Base-by-base conservation (phyloP, 2,888 invertebrate genomes). In the Callinectes sapidus region DNA sequence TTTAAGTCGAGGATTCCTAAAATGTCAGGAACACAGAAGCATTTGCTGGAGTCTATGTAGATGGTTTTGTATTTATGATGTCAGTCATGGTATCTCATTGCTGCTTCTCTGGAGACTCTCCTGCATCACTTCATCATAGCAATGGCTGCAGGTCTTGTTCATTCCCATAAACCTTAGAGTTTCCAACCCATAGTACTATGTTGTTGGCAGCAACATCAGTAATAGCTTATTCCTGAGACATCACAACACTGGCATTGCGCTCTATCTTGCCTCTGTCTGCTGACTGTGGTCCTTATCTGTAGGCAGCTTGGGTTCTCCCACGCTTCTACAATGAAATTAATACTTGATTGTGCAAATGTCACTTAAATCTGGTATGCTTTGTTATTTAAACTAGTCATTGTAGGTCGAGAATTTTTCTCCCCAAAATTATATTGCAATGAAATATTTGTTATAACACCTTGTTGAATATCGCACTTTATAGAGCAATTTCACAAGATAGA, bases 401-500 rank as follows among this genome's bases (percentile, higher is more conserved):
- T 87, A 87, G 23, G 23, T 42, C n/a, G 23, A 35, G 39, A 42
- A 87, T 8, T 35, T 42, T 87, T 87, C 23, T 35, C 48, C 39
- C n/a, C 23, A 32, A 42, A 42, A 35, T 87, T 87, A 35, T 87
- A 42, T 42, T 87, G 32, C 39, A n/a, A n/a, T 42, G 23, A 23
- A 35, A 42, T 87, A 87, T 87, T 87, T 42, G 39, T 87, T 42
- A 87, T 13, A 39, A 42, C 87, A 87, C 87, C 87, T 48, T 48
- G 48, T 87, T 87, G 48, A 48, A 42, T 42, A 87, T 39, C 23
- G 87, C 39, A 42, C 39, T 87, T 42, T 87, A 35, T 87, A 39
- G 23, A 87, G 42, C 39, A 71, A n/a, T 71, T 71, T 71, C 71
- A 71, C 71, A 71, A 71, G n/a, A 71, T n/a, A 71, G 28, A 71